These are phyloP conservation scores for Agrochola lota DNA, from an alignment of 2,888 invertebrate species.

Conservation along the genomic window DNA sequence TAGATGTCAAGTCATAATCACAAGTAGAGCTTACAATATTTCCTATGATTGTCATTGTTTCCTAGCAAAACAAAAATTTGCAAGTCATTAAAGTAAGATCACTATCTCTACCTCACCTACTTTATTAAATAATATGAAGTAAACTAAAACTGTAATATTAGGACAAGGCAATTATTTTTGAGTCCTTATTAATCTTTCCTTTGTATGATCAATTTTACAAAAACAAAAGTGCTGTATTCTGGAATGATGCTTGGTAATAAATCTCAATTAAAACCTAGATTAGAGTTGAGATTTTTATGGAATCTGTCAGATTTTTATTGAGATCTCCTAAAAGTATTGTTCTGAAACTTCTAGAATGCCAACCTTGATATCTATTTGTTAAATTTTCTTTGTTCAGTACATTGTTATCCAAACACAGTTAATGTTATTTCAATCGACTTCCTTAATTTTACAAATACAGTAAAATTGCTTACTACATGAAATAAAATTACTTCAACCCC, in stretches of 20 bases:
- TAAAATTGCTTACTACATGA: too few species aligned
- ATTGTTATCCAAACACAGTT: neutral
- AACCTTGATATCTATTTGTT: neutral
- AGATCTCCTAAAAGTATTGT: neutral
- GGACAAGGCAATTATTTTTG: neutral
- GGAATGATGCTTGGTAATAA: neutral
- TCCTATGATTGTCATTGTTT: conserved; percentile 11
- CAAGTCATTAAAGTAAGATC: neutral
- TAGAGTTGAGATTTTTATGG: neutral
- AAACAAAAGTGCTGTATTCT: neutral
- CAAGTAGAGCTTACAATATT: conserved; percentile 17
- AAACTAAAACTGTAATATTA: neutral
- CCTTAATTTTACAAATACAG: too few species aligned
- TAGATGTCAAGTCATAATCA: conserved; percentile 10
- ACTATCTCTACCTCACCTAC: neutral
- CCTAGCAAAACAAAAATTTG: neutral
- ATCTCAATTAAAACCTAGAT: neutral
- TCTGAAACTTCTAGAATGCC: neutral
- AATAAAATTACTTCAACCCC: too few species aligned
- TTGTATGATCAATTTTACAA: neutral
- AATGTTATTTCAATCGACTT: neutral
- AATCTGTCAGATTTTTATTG: neutral
- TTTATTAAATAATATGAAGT: neutral
- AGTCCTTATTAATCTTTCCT: neutral
- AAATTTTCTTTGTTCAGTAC: neutral